These are phyloP conservation scores for Danio rerio DNA, from an alignment of 2,113 vertebrate species.

Conservation along the genomic window DNA sequence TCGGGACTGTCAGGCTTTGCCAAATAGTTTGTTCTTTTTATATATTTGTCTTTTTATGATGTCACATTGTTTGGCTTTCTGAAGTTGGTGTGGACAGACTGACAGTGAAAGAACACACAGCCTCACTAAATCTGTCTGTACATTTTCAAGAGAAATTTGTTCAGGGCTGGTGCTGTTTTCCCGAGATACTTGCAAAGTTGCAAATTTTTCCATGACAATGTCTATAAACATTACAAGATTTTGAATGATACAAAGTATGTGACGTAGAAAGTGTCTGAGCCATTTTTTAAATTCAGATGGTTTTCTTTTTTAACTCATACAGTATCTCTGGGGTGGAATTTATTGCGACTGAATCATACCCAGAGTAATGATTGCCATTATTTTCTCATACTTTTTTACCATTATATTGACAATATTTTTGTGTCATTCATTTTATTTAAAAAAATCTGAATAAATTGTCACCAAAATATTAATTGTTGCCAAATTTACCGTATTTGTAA, in stretches of 20 bases:
- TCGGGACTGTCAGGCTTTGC: constrained; percentile 11
- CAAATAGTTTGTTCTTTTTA: constrained; percentile 8
- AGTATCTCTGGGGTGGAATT: too few relatives aligned
- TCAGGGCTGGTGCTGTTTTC: background rate
- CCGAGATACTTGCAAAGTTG: background rate
- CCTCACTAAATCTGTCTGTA: background rate
- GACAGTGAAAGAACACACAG: constrained; percentile 7
- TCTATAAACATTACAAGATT: background rate
- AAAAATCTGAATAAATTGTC: too few relatives aligned
- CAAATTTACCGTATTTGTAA: too few relatives aligned
- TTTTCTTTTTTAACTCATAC: background rate
- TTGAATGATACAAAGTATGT: background rate
- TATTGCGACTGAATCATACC: too few relatives aligned
- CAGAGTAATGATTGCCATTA: too few relatives aligned
- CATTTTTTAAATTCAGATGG: background rate
- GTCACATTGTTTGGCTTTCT: constrained; percentile 9
- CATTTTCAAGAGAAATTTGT: background rate
- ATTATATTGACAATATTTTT: too few relatives aligned
- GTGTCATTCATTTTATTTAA: too few relatives aligned
- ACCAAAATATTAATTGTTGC: too few relatives aligned
- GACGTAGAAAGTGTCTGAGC: background rate
- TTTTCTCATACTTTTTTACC: too few relatives aligned
- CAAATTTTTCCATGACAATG: background rate
- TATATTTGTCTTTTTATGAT: constrained; percentile 25
- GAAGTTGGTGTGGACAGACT: background rate